Conservation (phyloP, 2,888 invertebrate genomes). For the Argyra leucocephala region DNA sequence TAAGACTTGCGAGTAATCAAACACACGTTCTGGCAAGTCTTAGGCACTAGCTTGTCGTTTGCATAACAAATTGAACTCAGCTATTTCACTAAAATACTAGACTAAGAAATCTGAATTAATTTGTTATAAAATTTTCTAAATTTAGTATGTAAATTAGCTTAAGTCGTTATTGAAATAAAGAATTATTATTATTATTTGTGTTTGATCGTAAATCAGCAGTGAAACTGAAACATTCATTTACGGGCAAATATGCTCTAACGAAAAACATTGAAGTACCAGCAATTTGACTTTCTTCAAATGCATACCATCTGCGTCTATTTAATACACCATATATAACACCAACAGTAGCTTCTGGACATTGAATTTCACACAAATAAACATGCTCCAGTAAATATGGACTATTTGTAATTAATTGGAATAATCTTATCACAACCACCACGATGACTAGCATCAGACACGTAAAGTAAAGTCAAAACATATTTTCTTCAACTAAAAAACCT, state of each 20-base stretch:
- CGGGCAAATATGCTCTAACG: slow-evolving; percentile 96
- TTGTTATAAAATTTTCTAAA: too few species aligned
- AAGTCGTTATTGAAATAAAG: too few species aligned
- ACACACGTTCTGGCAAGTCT: slow-evolving; percentile 99
- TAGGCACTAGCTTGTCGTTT: too few species aligned
- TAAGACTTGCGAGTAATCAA: slow-evolving; percentile 98
- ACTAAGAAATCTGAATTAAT: too few species aligned
- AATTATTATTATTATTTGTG: too few species aligned
- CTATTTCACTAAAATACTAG: too few species aligned
- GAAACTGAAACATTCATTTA: slow-evolving; percentile 99
- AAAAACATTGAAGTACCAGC: slow-evolving; percentile 97
- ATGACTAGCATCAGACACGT: slow-evolving; percentile 99
- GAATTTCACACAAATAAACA: slow-evolving; percentile 98
- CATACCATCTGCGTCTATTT: slow-evolving; percentile 94
- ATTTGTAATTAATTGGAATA: slow-evolving; percentile 96
- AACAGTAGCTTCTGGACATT: slow-evolving; percentile 91
- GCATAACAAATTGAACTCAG: too few species aligned
- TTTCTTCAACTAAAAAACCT: slow-evolving; percentile 97
- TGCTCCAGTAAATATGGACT: slow-evolving; percentile 94
- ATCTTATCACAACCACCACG: slow-evolving; percentile 99
- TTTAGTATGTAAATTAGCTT: too few species aligned
- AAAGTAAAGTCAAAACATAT: slow-evolving; percentile 96
- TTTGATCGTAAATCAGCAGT: slow-evolving; percentile 95
- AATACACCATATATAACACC: slow-evolving; percentile 97
- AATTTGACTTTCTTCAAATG: slow-evolving; percentile 92